A percentile compares a stretch with the other conserved stretches of the same genome.
These are phyloP conservation scores for Bubo scandiacus DNA, from an alignment of 2,113 vertebrate genomes.

Conservation along the genomic window DNA sequence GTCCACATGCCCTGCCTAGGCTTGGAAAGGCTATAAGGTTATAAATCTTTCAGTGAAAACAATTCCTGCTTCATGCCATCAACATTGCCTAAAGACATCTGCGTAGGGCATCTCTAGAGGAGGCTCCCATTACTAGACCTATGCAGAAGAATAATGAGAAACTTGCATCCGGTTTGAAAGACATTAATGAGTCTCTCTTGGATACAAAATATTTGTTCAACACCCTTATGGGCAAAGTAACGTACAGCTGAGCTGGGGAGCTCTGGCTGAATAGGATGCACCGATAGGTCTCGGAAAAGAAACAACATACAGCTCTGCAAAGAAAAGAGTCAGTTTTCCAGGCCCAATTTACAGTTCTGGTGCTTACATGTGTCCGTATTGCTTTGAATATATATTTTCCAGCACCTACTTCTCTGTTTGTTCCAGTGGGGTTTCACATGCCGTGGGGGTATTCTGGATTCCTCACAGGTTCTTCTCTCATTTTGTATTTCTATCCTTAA, in stretches of 20 bases:
- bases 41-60: constrained; percentile 58
- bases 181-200: constrained; percentile 59
- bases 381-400: not conserved
- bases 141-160: constrained; percentile 55
- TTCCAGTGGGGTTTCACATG: not conserved
- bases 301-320: not conserved
- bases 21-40: constrained; percentile 46
- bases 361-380: not conserved
- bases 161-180: constrained; percentile 46
- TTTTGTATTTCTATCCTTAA: not conserved
- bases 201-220: constrained; percentile 55
- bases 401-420: not conserved
- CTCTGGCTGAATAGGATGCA: not conserved
- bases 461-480: not conserved
- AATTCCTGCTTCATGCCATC: constrained; percentile 52
- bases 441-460: not conserved
- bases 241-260: constrained; percentile 13
- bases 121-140: constrained; percentile 39
- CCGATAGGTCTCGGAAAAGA: not conserved
- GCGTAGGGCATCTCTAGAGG: constrained; percentile 51
- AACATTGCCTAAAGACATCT: constrained; percentile 54
- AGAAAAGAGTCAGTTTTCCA: not conserved
- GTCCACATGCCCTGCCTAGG: not conserved
- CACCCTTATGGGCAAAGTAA: constrained; percentile 48
- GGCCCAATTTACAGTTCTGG: not conserved